Evolutionary conservation across 2,888 invertebrate genomes (phyloP).

Genomic region (Hyposoter dolosus): DNA sequence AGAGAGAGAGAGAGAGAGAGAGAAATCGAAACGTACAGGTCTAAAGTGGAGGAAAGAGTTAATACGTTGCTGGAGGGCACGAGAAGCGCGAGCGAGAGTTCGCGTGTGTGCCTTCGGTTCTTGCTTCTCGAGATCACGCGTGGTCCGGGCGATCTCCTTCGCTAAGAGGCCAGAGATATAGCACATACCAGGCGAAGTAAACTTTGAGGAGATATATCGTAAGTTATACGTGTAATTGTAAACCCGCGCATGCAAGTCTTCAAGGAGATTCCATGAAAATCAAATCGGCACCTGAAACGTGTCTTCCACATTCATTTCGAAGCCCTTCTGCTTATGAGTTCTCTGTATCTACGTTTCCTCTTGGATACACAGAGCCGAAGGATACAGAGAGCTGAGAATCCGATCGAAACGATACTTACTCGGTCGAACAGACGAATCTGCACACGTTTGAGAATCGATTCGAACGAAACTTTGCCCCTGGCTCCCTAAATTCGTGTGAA

Average conservation of each 20-base stretch:
- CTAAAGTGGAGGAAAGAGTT: conserved; percentile 67
- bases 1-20: conserved; percentile 10
- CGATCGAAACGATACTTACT: conserved; percentile 68
- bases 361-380: conserved; percentile 17
- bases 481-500: conserved; percentile 58
- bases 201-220: conserved; percentile 47
- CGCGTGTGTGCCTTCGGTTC: conserved; percentile 70
- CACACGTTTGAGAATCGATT: conserved; percentile 30
- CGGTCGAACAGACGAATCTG: conserved; percentile 19
- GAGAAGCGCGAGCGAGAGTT: conserved; percentile 67
- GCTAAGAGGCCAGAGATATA: conserved; percentile 53
- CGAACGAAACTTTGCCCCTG: conserved; percentile 59
- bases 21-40: conserved; percentile 31
- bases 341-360: not conserved
- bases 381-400: conserved; percentile 62
- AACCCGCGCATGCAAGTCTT: not conserved
- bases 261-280: not conserved
- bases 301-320: not conserved
- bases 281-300: not conserved
- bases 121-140: conserved; percentile 52
- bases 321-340: not conserved
- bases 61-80: conserved; percentile 71
- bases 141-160: conserved; percentile 63
- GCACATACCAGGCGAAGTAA: conserved; percentile 32
- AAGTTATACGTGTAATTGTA: conserved; percentile 13